Evolutionary conservation across 2,113 vertebrate genomes (phyloP).

Genomic region (Poecilia latipinna): DNA sequence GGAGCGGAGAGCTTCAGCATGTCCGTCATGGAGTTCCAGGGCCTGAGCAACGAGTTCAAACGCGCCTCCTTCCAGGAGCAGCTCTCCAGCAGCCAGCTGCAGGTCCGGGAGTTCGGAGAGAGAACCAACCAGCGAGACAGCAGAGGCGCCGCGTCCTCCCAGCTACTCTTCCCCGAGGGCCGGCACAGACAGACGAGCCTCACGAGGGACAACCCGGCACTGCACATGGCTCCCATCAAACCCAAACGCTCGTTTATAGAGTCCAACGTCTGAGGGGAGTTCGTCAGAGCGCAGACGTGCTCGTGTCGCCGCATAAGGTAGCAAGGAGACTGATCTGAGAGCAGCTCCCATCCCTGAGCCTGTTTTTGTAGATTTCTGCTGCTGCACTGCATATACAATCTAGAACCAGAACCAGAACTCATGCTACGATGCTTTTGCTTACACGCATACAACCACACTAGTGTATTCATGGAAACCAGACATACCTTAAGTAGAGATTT

Average conservation of each 20-base stretch:
- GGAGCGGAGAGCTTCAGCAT: slow-evolving; percentile 59
- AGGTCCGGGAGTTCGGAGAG: slow-evolving; percentile 77
- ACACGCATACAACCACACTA: slow-evolving; percentile 61
- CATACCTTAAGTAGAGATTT: slow-evolving; percentile 59
- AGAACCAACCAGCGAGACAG: slow-evolving; percentile 76
- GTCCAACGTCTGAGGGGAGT: slow-evolving; percentile 89
- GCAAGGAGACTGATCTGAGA: slow-evolving; percentile 46
- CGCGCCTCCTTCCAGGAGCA: slow-evolving; percentile 71
- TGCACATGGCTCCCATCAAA: slow-evolving; percentile 85
- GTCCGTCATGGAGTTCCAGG: slow-evolving; percentile 75
- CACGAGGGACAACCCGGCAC: slow-evolving; percentile 81
- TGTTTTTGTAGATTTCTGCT: slow-evolving; percentile 65
- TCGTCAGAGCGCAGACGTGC: slow-evolving; percentile 55
- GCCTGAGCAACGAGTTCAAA: slow-evolving; percentile 68
- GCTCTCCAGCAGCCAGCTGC: slow-evolving; percentile 58
- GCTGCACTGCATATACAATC: slow-evolving; percentile 70
- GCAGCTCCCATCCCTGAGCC: slow-evolving; percentile 45
- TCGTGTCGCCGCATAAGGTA: slow-evolving; percentile 50
- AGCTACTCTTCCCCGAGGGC: slow-evolving; percentile 76
- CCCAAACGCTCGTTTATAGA: slow-evolving; percentile 97
- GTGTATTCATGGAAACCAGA: slow-evolving; percentile 60
- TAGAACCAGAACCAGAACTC: slow-evolving; percentile 73
- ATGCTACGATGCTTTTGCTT: slow-evolving; percentile 73
- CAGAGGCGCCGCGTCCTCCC: slow-evolving; percentile 58
- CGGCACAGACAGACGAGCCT: slow-evolving; percentile 79